Conservation (phyloP, 2,888 invertebrate genomes). For the Orchesella flavescens region DNA sequence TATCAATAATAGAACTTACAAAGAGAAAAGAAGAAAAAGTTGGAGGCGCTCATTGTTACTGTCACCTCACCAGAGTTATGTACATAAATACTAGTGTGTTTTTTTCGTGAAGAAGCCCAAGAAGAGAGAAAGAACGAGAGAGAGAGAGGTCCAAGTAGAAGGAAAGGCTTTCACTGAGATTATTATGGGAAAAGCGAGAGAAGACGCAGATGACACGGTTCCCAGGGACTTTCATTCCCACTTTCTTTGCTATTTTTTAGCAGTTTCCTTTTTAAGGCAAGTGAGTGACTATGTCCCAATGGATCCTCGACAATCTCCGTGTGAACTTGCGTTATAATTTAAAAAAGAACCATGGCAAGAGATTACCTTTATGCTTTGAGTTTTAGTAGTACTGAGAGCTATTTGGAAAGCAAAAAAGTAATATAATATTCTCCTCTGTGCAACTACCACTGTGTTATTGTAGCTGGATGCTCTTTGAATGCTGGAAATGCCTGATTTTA, state of each 20-base stretch:
- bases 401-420: constrained; percentile 1
- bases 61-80: constrained; percentile 6
- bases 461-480: not conserved
- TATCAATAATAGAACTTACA: not conserved
- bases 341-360: constrained; percentile 60
- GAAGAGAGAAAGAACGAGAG: not conserved
- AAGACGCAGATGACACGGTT: constrained; percentile 66
- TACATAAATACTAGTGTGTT: constrained; percentile 21
- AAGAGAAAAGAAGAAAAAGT: not conserved
- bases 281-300: constrained; percentile 63
- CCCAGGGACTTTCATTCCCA: constrained; percentile 66
- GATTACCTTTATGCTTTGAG: constrained; percentile 63
- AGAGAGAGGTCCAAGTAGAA: not conserved
- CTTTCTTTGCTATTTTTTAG: constrained; percentile 55
- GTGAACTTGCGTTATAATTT: constrained; percentile 66
- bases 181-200: constrained; percentile 60
- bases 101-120: constrained; percentile 14
- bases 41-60: constrained; percentile 13
- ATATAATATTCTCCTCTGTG: not conserved
- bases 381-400: constrained; percentile 16
- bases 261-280: constrained; percentile 46
- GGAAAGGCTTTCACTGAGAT: constrained; percentile 61
- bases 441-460: not conserved
- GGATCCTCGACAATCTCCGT: constrained; percentile 69
- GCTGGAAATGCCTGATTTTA: constrained; percentile 20